Percentiles rank a stretch among this genome's conserved stretches.
Conservation (phyloP, 2,797 vertebrate genomes). For the Furcifer pardalis region DNA sequence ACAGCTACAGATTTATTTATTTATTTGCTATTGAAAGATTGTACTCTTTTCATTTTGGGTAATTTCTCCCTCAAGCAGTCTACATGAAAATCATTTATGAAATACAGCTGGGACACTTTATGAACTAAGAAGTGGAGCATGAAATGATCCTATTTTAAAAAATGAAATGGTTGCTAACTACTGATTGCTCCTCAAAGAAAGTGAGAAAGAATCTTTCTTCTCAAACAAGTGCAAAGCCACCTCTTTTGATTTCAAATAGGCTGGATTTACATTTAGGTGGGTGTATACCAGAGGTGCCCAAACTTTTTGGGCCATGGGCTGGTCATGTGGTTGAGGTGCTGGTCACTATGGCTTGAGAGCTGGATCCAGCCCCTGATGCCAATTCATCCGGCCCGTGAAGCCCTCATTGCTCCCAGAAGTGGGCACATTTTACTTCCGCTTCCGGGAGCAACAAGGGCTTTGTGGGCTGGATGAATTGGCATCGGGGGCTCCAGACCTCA, state of each 20-base stretch:
- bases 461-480: too few relatives aligned
- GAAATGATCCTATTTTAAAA: not conserved
- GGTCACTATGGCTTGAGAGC: too few relatives aligned
- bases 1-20: too few relatives aligned
- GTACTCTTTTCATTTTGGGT: not conserved
- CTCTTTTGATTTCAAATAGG: not conserved
- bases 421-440: too few relatives aligned
- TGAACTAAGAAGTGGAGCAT: not conserved
- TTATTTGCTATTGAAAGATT: not conserved
- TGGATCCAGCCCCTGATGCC: too few relatives aligned
- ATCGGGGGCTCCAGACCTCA: too few relatives aligned
- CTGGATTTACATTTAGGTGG: not conserved
- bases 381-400: too few relatives aligned
- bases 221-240: conserved; percentile 31
- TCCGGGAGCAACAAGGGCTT: too few relatives aligned
- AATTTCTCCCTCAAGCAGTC: not conserved
- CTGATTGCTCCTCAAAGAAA: not conserved
- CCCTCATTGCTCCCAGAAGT: too few relatives aligned
- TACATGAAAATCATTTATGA: not conserved
- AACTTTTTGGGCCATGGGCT: too few relatives aligned
- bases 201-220: conserved; percentile 1
- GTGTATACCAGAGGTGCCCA: too few relatives aligned
- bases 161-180: not conserved
- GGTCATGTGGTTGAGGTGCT: too few relatives aligned
- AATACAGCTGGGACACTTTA: not conserved